These are phyloP conservation scores for Trinorchestia longiramus DNA, from an alignment of 1,140 invertebrate species.

Conservation along the genomic window DNA sequence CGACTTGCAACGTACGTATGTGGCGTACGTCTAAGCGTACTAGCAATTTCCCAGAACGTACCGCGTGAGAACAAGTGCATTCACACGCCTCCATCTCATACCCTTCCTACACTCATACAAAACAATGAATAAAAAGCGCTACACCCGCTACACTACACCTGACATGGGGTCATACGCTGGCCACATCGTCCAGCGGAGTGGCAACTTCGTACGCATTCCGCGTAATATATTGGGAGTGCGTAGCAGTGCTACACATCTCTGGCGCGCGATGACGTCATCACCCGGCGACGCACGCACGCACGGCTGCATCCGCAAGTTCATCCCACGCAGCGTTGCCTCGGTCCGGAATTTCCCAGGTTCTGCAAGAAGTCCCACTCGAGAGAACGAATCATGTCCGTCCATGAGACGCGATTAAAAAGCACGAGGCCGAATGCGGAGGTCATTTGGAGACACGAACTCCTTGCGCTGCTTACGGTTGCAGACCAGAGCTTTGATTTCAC, in stretches of 20 bases:
- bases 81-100: too few species aligned
- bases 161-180: background rate
- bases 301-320: background rate
- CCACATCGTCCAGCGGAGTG: background rate
- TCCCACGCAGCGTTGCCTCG: background rate
- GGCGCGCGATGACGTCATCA: background rate
- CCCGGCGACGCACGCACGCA: background rate
- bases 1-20: too few species aligned
- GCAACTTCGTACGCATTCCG: background rate
- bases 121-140: too few species aligned
- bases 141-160: too few species aligned
- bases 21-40: too few species aligned
- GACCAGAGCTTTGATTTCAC: background rate
- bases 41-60: too few species aligned
- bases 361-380: background rate
- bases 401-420: background rate
- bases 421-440: constrained; percentile 34
- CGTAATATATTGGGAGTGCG: background rate
- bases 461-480: background rate
- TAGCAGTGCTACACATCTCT: background rate
- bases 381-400: constrained; percentile 16
- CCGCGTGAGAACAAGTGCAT: too few species aligned
- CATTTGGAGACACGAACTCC: background rate
- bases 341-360: constrained; percentile 42
- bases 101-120: too few species aligned